Base-by-base conservation (phyloP, 2,113 vertebrate genomes). In the Bagarius yarrelli region DNA sequence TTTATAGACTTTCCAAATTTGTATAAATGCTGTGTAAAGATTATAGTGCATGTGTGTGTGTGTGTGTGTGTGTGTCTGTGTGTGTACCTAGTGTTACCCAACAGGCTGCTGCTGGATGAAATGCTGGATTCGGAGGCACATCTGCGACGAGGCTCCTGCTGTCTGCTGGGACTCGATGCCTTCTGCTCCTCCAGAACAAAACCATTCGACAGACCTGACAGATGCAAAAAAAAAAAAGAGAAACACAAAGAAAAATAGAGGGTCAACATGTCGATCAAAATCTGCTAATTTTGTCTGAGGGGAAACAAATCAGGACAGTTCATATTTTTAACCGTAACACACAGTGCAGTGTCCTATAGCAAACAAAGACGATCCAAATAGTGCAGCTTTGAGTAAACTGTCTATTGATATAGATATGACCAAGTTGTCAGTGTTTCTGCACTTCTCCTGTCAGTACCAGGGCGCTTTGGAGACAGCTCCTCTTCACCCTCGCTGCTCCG, bases 101-200 rank as follows among this genome's bases (percentile, higher is more conserved):
- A 92, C 47, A 97, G 91, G 78, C 97, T 97, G 88, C 93, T 95
- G 91, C 95, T 95, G 64, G 97, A 98, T 2, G 95, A 97, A 89
- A 98, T 95, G 90, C 96, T 98, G 78, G 97, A 99, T 91, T 98
- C 97, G 0, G 97, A 99, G 78, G 96, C 96, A 15, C 97, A 99
- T 88, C 97, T 95, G 69, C 96, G 91, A 12, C 97, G 94, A 64
- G 95, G 94, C 80, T 97, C 93, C 61, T 94, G 86, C 56, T 93
- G 92, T 88, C 95, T 91, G 78, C 91, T 91, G 1, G 89, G 89
- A 89, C 90, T 83, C 0, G 92, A 83, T 61, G 93, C 92, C 70
- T 95, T 93, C 44, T 93, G 92, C 83, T 89, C 90, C 23, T 91
- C 89, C 59, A 93, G 90, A 88, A 94, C 94, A 90, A 96, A 96